phyloP scores from a whole-genome alignment of 2,888 invertebrate species.

The Dasysyrphus tricinctus region DNA sequence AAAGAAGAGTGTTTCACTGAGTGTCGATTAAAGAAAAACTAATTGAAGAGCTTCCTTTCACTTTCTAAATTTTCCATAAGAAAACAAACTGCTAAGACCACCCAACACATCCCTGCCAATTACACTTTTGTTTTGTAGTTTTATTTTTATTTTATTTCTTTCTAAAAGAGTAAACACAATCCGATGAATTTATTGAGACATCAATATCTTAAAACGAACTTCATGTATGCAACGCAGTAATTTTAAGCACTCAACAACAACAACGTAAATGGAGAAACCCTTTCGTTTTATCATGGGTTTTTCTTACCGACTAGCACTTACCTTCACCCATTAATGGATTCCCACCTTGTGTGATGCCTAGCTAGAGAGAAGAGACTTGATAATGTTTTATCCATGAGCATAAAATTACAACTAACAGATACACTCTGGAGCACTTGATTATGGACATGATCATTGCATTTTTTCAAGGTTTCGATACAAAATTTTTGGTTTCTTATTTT shows the following conservation, averaged over 20 bases:
- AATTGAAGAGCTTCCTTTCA: background rate
- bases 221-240: conserved; percentile 41
- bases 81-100: background rate
- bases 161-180: conserved; percentile 35
- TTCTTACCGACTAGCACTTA: conserved; percentile 37
- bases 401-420: conserved; percentile 31
- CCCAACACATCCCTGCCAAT: background rate
- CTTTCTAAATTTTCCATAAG: background rate
- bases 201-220: conserved; percentile 64
- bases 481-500: no score
- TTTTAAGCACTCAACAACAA: conserved; percentile 39
- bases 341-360: conserved; percentile 35
- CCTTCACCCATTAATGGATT: conserved; percentile 62
- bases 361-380: conserved; percentile 21
- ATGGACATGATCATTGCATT: background rate
- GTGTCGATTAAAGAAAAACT: background rate
- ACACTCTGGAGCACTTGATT: background rate
- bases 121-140: background rate
- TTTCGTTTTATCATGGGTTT: conserved; percentile 53
- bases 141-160: background rate
- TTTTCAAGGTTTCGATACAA: background rate
- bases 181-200: conserved; percentile 68
- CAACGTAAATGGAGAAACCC: conserved; percentile 49
- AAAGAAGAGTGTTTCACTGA: background rate
- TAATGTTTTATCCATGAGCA: conserved; percentile 36